Evolutionary conservation across 2,113 vertebrate genomes (phyloP), one percentile per base, ranked within the genome.

Genomic region (Etheostoma cragini): DNA sequence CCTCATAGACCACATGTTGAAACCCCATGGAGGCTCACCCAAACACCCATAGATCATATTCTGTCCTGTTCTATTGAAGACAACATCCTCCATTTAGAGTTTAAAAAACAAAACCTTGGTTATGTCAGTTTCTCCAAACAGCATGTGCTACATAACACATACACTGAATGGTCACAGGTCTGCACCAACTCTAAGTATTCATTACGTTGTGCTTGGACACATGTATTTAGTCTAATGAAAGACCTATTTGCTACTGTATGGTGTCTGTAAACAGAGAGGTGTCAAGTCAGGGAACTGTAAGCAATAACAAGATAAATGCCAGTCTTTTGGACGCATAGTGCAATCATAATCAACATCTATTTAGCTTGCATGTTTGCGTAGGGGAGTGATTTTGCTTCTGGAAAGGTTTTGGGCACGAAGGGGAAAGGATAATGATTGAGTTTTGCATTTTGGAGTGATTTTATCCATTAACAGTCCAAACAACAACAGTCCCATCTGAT

Each of bases 141-240:
- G 50, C 15, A 56, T 70, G 45, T 47, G 22, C 54, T 57, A 49
- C 75, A 71, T 30, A 13, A 14, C 22, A 0, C 24, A 80, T 67
- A 82, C 49, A 54, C 62, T 16, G 62, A 62, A 63, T 56, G 38
- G 30, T 17, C 45, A 22, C 26, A 24, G 17, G 35, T 1, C n/a
- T 26, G 8, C 60, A 16, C 66, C 53, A 54, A 33, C 49, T 80
- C 38, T 72, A 19, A 62, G n/a, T 17, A 42, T 47, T 76, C 66
- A 77, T 81, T 74, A 72, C 10, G 24, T 47, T 53, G 72, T 30
- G 76, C 70, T 61, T 69, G 24, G 60, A 68, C 57, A 60, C 72
- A 72, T 68, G 46, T 79, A 79, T 66, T 84, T 42, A 65, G 38
- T 67, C 49, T 67, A 81, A 82, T 77, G 61, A 85, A 60, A 82